Evolutionary conservation across 1,140 invertebrate genomes (phyloP).

Genomic region (Pissodes strobi): DNA sequence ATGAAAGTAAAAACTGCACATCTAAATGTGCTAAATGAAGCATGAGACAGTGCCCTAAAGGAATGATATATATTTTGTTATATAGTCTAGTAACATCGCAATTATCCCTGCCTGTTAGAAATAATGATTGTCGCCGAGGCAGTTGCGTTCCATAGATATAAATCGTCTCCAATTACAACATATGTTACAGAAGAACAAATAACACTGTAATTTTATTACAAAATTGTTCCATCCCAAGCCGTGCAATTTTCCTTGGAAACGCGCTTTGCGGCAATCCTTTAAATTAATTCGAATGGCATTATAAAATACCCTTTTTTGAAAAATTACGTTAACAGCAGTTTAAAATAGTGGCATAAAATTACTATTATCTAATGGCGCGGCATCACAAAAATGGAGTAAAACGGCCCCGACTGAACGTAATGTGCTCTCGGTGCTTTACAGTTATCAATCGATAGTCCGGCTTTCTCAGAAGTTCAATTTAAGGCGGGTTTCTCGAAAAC

Average conservation of each 20-base stretch:
- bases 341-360: constrained; percentile 28
- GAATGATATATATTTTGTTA: too few species aligned
- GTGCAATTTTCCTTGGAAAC: not conserved
- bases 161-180: too few species aligned
- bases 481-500: constrained; percentile 32
- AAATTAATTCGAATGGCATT: constrained; percentile 16
- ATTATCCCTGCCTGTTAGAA: too few species aligned
- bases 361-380: constrained; percentile 28
- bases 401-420: not conserved
- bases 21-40: too few species aligned
- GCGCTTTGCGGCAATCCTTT: not conserved
- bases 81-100: too few species aligned
- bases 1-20: too few species aligned
- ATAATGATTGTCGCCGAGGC: too few species aligned
- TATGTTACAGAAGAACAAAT: too few species aligned
- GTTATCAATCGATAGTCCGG: constrained; percentile 37
- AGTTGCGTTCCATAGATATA: too few species aligned
- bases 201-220: not conserved
- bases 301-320: constrained; percentile 9
- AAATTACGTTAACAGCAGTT: constrained; percentile 14
- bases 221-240: not conserved
- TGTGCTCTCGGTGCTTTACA: constrained; percentile 19
- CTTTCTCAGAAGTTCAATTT: constrained; percentile 32
- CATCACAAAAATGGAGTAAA: constrained; percentile 27
- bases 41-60: too few species aligned